Evolutionary conservation across 2,113 vertebrate genomes (phyloP).

Genomic region (Acanthochromis polyacanthus): DNA sequence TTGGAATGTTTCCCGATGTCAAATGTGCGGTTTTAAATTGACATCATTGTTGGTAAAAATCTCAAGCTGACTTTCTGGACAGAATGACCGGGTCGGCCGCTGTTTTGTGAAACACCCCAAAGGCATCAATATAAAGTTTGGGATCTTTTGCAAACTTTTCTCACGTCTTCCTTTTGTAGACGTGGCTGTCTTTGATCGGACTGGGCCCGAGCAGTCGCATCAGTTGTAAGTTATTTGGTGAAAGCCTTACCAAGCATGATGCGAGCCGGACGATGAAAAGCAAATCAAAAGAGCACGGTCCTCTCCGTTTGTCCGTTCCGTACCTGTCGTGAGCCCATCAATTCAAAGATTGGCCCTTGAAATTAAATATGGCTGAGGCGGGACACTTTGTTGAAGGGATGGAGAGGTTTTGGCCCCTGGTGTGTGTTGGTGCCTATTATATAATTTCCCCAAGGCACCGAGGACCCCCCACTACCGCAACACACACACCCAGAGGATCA

Average conservation of each 20-base stretch:
- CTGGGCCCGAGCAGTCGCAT: neutral
- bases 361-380: conserved; percentile 70
- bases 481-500: conserved; percentile 65
- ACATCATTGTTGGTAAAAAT: conserved; percentile 20
- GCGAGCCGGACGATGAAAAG: neutral
- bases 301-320: neutral
- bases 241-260: neutral
- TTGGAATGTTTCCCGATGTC: conserved; percentile 51
- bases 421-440: conserved; percentile 57
- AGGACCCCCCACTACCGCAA: conserved; percentile 26
- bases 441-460: conserved; percentile 43
- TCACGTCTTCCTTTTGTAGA: neutral
- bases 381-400: conserved; percentile 42
- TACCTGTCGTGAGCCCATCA: conserved; percentile 34
- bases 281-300: conserved; percentile 17
- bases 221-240: neutral
- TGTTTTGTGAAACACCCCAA: neutral
- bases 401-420: conserved; percentile 49
- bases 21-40: conserved; percentile 24
- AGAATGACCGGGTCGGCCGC: neutral
- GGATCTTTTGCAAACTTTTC: conserved; percentile 1
- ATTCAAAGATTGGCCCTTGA: conserved; percentile 58
- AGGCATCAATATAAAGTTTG: neutral
- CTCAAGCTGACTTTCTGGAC: conserved; percentile 2
- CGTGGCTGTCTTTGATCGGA: neutral